Percentiles rank a stretch among this genome's conserved stretches.
Evolutionary conservation across 2,888 invertebrate species (phyloP).

Genomic region (Trichogramma dendrolimi): DNA sequence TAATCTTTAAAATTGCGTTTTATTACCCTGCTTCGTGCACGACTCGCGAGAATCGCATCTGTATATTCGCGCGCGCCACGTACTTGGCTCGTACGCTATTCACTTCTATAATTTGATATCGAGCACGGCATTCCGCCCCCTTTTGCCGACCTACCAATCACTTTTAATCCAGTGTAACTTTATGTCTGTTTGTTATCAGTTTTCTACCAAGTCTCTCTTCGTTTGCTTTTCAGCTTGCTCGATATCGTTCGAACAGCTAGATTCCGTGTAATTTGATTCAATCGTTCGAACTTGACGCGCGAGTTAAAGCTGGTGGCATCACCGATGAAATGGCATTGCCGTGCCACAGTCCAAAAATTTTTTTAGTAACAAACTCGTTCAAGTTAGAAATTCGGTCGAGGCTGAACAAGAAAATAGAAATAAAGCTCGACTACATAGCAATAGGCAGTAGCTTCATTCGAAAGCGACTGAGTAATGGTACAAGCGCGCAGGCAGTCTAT

Average conservation of each 20-base stretch:
- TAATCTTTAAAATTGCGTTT: constrained; percentile 31
- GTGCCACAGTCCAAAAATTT: neutral
- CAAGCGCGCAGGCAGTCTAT: constrained; percentile 30
- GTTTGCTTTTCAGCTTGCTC: too few species aligned
- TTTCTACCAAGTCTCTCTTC: too few species aligned
- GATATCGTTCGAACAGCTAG: too few species aligned
- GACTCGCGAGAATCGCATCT: neutral
- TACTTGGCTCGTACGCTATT: constrained; percentile 5
- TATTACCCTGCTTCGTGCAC: constrained; percentile 21
- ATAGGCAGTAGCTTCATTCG: too few species aligned
- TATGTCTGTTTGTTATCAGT: constrained; percentile 1
- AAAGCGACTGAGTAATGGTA: too few species aligned
- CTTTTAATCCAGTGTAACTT: constrained; percentile 22
- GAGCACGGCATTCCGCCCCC: neutral
- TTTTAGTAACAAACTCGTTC: constrained; percentile 1
- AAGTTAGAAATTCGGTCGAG: constrained; percentile 7
- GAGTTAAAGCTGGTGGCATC: too few species aligned
- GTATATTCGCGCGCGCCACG: neutral
- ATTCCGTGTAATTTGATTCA: too few species aligned
- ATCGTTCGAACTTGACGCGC: too few species aligned
- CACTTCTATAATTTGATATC: constrained; percentile 24
- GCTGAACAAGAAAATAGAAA: constrained; percentile 17
- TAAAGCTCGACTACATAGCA: neutral
- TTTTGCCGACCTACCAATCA: neutral
- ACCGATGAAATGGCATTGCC: too few species aligned